Evolutionary conservation across 2,888 invertebrate species (phyloP).

Genomic region (Salpingus planirostris): DNA sequence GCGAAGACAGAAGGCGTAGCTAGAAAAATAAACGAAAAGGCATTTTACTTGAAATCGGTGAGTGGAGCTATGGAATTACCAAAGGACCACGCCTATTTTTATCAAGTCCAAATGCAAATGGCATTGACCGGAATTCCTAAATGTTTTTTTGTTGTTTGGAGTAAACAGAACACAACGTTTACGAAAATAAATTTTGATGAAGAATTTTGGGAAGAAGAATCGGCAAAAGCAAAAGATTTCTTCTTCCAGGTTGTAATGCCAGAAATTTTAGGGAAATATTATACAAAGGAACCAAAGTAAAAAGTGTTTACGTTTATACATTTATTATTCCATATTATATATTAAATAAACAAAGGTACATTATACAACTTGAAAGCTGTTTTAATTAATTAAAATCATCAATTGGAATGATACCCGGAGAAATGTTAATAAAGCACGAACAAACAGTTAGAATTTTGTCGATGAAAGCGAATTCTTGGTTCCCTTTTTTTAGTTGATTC

Average conservation of each 20-base stretch:
- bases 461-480: too few species aligned
- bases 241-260: neutral
- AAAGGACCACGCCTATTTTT: neutral
- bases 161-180: neutral
- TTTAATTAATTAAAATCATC: neutral
- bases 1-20: constrained; percentile 4
- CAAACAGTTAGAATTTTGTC: neutral
- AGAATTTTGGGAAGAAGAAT: neutral
- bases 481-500: neutral
- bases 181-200: neutral
- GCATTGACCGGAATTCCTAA: neutral
- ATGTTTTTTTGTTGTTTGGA: neutral
- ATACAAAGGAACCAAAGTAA: too few species aligned
- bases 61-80: neutral
- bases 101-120: too few species aligned
- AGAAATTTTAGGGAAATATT: neutral
- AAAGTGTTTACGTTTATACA: too few species aligned
- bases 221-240: neutral
- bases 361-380: neutral
- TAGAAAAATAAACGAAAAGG: neutral
- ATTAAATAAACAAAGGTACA: neutral
- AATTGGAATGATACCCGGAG: neutral
- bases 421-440: neutral
- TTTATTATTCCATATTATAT: too few species aligned
- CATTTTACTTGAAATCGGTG: neutral